Base-by-base conservation (phyloP, 2,888 invertebrate species). In the Cyclophora albipunctata region DNA sequence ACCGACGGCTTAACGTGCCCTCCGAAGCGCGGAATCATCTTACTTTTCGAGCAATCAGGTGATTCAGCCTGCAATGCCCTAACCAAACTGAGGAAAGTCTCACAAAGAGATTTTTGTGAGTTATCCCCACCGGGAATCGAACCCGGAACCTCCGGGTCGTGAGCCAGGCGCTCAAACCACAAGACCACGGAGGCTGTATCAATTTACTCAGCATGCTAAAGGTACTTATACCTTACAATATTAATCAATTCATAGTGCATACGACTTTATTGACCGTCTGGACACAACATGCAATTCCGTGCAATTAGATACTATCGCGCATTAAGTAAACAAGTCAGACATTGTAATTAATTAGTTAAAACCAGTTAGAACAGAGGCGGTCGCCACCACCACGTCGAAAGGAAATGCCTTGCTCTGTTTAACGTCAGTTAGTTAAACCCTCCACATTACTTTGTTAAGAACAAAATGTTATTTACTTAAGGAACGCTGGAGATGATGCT, bases 291-390 rank as follows among this genome's bases (percentile, higher is more conserved):
- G 60, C 57, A 60, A 52, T 51, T 48, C 54, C 45, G 47, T 54
- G 50, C 51, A 51, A 55, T 57, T 54, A 58, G 57, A 60, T 60
- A 41, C 45, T 58, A 60, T 60, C 58, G 50, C 48, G 43, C 43
- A 48, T 49, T 52, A 52, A 53, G 55, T 45, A 55, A 58, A 58
- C 57, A 60, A 53, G 52, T 54, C 51, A 54, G 45, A 20, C 43
- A 6, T 42, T 51, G 51, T 57, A 53, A 58, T 58, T 57, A 53
- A 57, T 52, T 58, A 53, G 37, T 37, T 37, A 5, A 37, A 5
- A 51, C 45, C 5, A 45, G 48, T 45, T 46, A 48, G 49, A 46
- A 48, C 45, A 35, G 46, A 48, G 45, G 51, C 51, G 37, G 47
- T 33, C 43, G 43, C 34, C 33, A 34, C 20, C 6, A 43, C 43